Base-by-base conservation (phyloP, 1,140 invertebrate species). In the Arion vulgaris region DNA sequence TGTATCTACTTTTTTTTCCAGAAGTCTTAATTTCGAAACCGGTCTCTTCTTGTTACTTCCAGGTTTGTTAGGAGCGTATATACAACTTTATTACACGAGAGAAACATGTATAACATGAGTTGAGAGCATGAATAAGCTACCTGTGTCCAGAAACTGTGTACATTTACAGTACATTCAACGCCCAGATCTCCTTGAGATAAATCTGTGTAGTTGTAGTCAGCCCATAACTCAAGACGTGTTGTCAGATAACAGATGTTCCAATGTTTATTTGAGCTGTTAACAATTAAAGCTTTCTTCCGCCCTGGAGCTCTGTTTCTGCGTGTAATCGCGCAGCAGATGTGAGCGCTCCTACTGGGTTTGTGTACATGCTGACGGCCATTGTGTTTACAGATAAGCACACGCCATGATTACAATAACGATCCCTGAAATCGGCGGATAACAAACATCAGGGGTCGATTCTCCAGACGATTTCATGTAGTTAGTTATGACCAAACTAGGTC, bases 381-480 rank as follows among this genome's bases (percentile, higher is more conserved):
- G 62, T 66, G 53, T 66, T 28, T 66, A 28, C 17, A 66, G 62
- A 66, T 66, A 32, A 66, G 62, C 19, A 66, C 62, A 32, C 28
- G 62, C 17, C 5, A 28, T 23, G n/a, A 32, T 66, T 32, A 32
- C 32, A 66, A 66, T 66, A 32, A 66, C 11, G 32, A 66, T 28
- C n/a, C 28, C 28, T 28, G n/a, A 66, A 28, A 66, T 66, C 62
- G n/a, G 2, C n/a, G 32, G 62, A 66, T 13, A 7, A 66, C 62
- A 32, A 66, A 34, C 28, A n/a, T 57, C 53, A 57, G 53, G 26
- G 53, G 62, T 66, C 62, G 62, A 66, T 66, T 66, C 62, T 66
- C 19, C 53, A 57, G 53, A 57, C 53, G 53, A 23, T 4, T 15
- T 19, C 53, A 57, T 23, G 53, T 23, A 1, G 53, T 23, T 57